A percentile compares a stretch with the other conserved stretches of the same genome.
phyloP scores from a whole-genome alignment of 1,140 invertebrate species.

The Eubasilissa regina region DNA sequence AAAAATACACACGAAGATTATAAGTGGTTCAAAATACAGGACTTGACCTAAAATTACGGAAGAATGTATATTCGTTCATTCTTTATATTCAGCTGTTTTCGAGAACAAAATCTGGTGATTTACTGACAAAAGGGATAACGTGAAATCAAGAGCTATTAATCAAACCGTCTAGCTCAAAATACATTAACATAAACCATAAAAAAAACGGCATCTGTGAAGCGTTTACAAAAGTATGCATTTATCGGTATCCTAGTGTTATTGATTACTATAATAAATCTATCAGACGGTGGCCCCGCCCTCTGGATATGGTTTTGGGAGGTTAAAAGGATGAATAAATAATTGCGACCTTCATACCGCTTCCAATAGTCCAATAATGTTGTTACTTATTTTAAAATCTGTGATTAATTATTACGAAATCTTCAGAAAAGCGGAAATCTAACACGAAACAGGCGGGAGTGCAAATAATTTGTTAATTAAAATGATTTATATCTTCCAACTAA shows the following conservation, averaged over 20 bases:
- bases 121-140: conserved; percentile 40
- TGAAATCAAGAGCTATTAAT: conserved; percentile 41
- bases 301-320: conserved; percentile 7
- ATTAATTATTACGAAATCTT: neutral
- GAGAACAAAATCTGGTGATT: conserved; percentile 35
- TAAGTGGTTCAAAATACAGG: too few species aligned
- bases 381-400: neutral
- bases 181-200: conserved; percentile 9
- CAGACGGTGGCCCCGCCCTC: neutral
- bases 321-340: conserved; percentile 6
- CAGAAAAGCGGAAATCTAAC: neutral
- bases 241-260: conserved; percentile 31
- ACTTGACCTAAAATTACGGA: neutral
- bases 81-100: neutral
- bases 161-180: conserved; percentile 35
- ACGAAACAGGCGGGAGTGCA: neutral
- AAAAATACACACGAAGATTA: too few species aligned
- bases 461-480: neutral
- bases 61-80: conserved; percentile 16
- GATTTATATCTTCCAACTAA: neutral
- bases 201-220: conserved; percentile 22
- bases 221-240: conserved; percentile 23
- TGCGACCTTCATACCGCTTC: neutral
- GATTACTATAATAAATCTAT: conserved; percentile 31
- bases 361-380: neutral